phyloP scores from a whole-genome alignment of 2,888 invertebrate species.

The Andrena marginata region DNA sequence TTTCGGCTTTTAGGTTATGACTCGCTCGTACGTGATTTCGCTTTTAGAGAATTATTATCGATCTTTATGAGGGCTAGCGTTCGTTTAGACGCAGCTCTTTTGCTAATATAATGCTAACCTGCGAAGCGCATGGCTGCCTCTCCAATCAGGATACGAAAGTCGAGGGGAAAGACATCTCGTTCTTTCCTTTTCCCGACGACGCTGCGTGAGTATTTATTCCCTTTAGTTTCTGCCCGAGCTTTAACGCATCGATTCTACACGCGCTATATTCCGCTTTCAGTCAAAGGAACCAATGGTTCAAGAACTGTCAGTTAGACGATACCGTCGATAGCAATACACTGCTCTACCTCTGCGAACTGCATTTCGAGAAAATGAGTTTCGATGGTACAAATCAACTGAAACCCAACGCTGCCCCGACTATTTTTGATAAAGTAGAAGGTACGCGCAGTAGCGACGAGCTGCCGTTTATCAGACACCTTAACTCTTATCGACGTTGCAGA shows the following conservation, averaged over 20 bases:
- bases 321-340: slow-evolving; percentile 10
- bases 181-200: slow-evolving; percentile 70
- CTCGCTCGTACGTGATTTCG: slow-evolving; percentile 19
- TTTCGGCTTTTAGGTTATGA: slow-evolving; percentile 58
- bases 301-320: slow-evolving; percentile 51
- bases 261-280: slow-evolving; percentile 49
- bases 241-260: background rate
- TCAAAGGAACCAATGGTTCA: slow-evolving; percentile 64
- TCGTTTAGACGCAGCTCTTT: background rate
- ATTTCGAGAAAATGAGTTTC: slow-evolving; percentile 69
- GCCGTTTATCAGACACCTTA: background rate
- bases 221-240: background rate
- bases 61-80: slow-evolving; percentile 9
- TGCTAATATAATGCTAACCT: slow-evolving; percentile 58
- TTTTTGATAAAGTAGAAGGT: slow-evolving; percentile 67
- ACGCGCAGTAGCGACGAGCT: slow-evolving; percentile 10
- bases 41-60: background rate
- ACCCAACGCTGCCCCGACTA: slow-evolving; percentile 65
- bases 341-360: slow-evolving; percentile 69
- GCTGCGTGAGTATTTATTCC: slow-evolving; percentile 59
- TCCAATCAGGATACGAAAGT: slow-evolving; percentile 64
- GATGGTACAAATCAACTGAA: slow-evolving; percentile 53
- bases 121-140: slow-evolving; percentile 59
- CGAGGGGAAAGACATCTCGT: slow-evolving; percentile 56
- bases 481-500: slow-evolving; percentile 29